These are phyloP conservation scores for Botrylloides violaceus DNA, from an alignment of 23 tunicate species.

Conservation along the genomic window DNA sequence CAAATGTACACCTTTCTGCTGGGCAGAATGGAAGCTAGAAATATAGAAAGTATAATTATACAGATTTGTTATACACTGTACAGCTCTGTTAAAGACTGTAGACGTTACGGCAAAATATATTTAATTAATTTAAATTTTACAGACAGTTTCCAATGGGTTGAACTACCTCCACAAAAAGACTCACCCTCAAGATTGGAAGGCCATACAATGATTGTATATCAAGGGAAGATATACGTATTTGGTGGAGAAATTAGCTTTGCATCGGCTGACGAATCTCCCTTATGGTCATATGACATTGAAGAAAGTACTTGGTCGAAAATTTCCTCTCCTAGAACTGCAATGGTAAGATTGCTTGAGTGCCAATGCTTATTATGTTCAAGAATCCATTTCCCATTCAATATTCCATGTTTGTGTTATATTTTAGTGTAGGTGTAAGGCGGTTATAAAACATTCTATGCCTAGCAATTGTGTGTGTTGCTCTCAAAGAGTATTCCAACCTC, in stretches of 20 bases:
- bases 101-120: not conserved
- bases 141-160: slow-evolving; percentile 27
- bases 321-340: not conserved
- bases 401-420: no score
- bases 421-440: no score
- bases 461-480: no score
- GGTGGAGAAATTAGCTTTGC: slow-evolving; percentile 85
- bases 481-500: no score
- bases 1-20: no score
- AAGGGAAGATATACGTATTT: slow-evolving; percentile 46
- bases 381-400: no score
- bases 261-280: slow-evolving; percentile 58
- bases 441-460: no score
- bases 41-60: no score
- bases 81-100: not conserved
- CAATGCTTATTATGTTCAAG: no score
- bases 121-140: not conserved
- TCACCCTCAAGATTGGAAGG: slow-evolving; percentile 75
- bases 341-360: not conserved
- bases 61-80: not conserved
- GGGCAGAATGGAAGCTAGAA: no score
- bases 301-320: slow-evolving; percentile 37
- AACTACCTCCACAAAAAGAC: slow-evolving; percentile 20
- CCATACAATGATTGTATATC: slow-evolving; percentile 44
- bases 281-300: slow-evolving; percentile 45